Conservation (phyloP, 1,140 invertebrate species). For the Muscidifurax raptorellus region DNA sequence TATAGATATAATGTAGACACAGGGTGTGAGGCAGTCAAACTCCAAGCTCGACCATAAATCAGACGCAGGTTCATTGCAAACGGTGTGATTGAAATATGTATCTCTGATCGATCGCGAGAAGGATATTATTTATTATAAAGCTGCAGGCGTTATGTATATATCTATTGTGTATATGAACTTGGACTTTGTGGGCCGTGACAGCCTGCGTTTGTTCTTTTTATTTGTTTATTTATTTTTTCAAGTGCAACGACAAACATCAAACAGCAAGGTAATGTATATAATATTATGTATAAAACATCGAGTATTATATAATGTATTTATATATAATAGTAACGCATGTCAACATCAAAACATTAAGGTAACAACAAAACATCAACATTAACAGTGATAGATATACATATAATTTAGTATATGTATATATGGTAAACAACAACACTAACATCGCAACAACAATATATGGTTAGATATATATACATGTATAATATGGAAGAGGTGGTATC, state of each 20-base stretch:
- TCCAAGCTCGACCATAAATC: constrained; percentile 27
- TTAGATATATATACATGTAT: constrained; percentile 56
- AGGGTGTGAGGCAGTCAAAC: constrained; percentile 37
- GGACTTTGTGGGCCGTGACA: constrained; percentile 37
- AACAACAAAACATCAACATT: constrained; percentile 65
- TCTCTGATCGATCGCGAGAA: neutral
- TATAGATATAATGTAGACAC: constrained; percentile 43
- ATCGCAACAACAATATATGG: constrained; percentile 65
- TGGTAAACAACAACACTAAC: constrained; percentile 66
- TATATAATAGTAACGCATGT: constrained; percentile 66
- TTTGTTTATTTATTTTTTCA: constrained; percentile 56
- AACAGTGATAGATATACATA: constrained; percentile 62
- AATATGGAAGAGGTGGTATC: constrained; percentile 60
- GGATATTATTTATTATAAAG: neutral
- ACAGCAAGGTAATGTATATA: constrained; percentile 71
- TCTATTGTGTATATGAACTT: neutral
- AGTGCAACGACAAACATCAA: constrained; percentile 76
- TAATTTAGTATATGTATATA: constrained; percentile 51
- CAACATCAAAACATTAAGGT: constrained; percentile 69
- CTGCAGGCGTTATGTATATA: too few relatives aligned
- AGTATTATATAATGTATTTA: constrained; percentile 65
- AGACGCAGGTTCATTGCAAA: neutral
- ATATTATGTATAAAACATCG: constrained; percentile 61
- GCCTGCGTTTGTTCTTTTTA: constrained; percentile 47
- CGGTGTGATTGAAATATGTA: neutral